Evolutionary conservation across 1,140 invertebrate species (phyloP).

Genomic region (Periplaneta americana): DNA sequence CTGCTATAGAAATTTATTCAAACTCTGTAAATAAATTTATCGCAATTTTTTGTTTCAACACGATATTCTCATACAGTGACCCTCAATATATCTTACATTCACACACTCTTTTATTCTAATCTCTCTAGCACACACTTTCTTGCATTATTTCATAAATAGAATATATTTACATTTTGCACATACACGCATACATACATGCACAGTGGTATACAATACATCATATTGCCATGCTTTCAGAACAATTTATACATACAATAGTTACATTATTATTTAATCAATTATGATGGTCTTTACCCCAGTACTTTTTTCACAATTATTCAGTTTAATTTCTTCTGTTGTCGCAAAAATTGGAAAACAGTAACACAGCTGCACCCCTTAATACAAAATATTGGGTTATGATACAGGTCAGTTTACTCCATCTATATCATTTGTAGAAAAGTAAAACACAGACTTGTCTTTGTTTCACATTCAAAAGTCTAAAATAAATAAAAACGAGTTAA

Average conservation of each 20-base stretch:
- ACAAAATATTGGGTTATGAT: not conserved
- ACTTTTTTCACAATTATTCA: constrained; percentile 2
- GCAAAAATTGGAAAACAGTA: not conserved
- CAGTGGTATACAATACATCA: constrained; percentile 3
- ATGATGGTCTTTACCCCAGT: constrained; percentile 1
- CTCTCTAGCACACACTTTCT: not conserved
- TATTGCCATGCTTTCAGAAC: constrained; percentile 5
- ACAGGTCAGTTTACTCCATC: not conserved
- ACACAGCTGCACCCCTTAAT: not conserved
- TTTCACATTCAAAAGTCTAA: not conserved
- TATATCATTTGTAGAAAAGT: not conserved
- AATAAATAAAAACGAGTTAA: too few relatives aligned
- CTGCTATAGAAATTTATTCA: constrained; percentile 18
- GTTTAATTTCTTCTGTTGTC: too few relatives aligned
- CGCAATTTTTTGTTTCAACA: constrained; percentile 1
- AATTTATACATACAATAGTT: not conserved
- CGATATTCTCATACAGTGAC: not conserved
- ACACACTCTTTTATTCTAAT: not conserved
- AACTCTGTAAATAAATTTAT: constrained; percentile 15
- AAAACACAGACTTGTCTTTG: not conserved
- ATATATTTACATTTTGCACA: constrained; percentile 5
- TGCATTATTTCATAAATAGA: constrained; percentile 6
- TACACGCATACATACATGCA: not conserved
- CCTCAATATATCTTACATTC: not conserved
- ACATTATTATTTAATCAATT: not conserved